phyloP scores from a whole-genome alignment of 2,113 vertebrate species.

The Choloepus hoffmanni region DNA sequence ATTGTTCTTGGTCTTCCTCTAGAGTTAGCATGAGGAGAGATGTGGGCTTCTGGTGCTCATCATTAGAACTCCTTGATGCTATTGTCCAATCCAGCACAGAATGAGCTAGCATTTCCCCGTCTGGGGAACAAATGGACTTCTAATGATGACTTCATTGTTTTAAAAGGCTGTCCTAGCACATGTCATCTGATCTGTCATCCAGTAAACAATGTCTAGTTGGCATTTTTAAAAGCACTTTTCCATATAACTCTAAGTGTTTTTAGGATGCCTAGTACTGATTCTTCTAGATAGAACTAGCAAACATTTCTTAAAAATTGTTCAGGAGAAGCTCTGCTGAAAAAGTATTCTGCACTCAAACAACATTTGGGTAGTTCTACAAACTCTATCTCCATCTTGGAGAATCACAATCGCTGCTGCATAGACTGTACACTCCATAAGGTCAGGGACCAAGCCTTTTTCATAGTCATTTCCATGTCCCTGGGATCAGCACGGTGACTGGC shows the following conservation, averaged over 20 bases:
- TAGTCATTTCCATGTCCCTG: background rate
- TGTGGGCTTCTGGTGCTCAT: background rate
- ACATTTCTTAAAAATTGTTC: background rate
- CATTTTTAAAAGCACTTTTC: slow-evolving; percentile 31
- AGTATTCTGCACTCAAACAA: background rate
- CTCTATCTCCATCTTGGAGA: background rate
- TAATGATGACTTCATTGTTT: background rate
- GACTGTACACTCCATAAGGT: background rate
- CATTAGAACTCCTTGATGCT: fast-evolving
- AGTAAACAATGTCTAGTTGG: slow-evolving; percentile 40
- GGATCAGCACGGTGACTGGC: background rate
- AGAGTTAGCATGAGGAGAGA: background rate
- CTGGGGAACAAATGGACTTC: background rate
- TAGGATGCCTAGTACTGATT: background rate
- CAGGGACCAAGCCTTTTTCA: background rate
- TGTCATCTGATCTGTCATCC: slow-evolving; percentile 1
- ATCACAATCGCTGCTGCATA: background rate
- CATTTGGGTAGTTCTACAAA: background rate
- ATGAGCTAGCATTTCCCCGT: background rate
- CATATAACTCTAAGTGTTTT: background rate
- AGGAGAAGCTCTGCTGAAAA: background rate
- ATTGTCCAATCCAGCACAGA: background rate
- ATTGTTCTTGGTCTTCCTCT: background rate
- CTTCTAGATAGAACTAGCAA: background rate
- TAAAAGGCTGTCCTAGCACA: background rate